A percentile compares a stretch with the other conserved stretches of the same genome.
phyloP scores from a whole-genome alignment of 2,888 invertebrate genomes.

The Vannuccia rotundouncinata region DNA sequence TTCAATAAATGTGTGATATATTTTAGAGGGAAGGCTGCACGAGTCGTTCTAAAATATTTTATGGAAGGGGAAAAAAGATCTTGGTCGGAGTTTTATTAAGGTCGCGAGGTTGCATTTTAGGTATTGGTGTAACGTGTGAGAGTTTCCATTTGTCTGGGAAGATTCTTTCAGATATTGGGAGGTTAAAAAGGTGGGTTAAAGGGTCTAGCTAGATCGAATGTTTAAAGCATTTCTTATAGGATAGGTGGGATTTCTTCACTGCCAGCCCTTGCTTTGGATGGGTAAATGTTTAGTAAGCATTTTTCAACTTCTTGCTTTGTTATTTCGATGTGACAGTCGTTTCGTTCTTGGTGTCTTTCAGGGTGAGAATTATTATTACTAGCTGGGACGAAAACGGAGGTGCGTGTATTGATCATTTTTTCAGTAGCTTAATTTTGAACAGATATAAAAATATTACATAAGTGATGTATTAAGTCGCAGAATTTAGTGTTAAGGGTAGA shows the following conservation, averaged over 20 bases:
- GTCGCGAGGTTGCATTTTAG: slow-evolving; percentile 1
- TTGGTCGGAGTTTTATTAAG: neutral
- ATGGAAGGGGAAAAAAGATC: neutral
- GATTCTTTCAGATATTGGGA: neutral
- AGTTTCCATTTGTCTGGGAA: slow-evolving; percentile 18
- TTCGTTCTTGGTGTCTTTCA: neutral
- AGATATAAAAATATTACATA: neutral
- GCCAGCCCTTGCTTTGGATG: neutral
- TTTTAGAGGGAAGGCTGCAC: neutral
- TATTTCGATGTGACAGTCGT: neutral
- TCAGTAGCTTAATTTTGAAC: neutral
- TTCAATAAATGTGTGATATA: neutral
- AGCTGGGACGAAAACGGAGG: neutral
- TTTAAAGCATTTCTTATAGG: neutral
- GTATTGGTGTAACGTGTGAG: slow-evolving; percentile 3
- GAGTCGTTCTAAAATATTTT: slow-evolving; percentile 7
- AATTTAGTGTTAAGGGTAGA: neutral
- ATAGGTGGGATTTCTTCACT: neutral
- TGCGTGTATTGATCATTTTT: neutral
- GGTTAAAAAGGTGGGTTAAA: neutral
- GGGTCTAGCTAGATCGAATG: neutral
- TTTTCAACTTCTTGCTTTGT: neutral
- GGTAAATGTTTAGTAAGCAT: neutral
- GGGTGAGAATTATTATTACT: neutral
- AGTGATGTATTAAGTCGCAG: neutral